phyloP scores from a whole-genome alignment of 2,797 vertebrate genomes.

The Dallia pectoralis region DNA sequence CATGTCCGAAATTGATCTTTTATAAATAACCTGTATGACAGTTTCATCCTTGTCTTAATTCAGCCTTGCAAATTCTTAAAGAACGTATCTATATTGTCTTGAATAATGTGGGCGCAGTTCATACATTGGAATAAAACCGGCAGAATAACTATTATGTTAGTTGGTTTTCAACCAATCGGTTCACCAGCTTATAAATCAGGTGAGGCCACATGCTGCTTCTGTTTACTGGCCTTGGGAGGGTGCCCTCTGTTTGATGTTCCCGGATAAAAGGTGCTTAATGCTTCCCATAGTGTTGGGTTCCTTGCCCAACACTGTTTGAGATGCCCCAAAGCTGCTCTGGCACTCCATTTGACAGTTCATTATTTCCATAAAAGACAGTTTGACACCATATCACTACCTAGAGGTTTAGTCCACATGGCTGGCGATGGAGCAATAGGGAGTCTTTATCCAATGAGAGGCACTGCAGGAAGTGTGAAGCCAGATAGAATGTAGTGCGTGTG shows the following conservation, averaged over 20 bases:
- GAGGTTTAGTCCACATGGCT: background rate
- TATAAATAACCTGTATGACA: slow-evolving; percentile 67
- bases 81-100: background rate
- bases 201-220: slow-evolving; percentile 13
- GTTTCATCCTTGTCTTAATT: slow-evolving; percentile 4
- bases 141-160: background rate
- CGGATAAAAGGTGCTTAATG: slow-evolving; percentile 23
- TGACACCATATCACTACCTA: background rate
- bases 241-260: slow-evolving; percentile 10
- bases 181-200: background rate
- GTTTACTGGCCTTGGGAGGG: slow-evolving; percentile 12
- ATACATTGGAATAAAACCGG: background rate
- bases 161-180: background rate
- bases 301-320: background rate
- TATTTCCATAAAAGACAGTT: background rate
- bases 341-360: background rate
- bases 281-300: background rate
- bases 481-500: background rate
- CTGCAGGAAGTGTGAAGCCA: background rate
- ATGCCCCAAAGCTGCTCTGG: background rate
- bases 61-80: background rate
- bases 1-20: slow-evolving; percentile 65
- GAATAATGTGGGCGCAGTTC: background rate
- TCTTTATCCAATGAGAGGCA: background rate
- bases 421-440: background rate